Evolutionary conservation across 2,888 invertebrate species (phyloP).

Genomic region (Chymomyza amoena): DNA sequence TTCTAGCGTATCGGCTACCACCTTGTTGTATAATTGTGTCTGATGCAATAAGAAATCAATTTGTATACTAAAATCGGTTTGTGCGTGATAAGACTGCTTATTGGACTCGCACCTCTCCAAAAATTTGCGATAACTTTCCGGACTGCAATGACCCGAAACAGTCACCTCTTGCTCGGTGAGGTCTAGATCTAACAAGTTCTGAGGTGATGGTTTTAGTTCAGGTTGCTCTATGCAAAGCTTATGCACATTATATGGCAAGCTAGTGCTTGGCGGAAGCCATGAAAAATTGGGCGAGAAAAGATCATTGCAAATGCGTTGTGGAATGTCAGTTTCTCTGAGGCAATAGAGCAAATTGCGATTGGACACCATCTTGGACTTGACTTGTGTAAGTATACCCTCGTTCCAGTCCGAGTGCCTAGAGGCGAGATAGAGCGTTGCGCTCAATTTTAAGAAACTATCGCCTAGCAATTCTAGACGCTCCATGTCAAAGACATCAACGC

Average conservation of each 20-base stretch:
- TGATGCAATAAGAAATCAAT: constrained; percentile 78
- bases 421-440: constrained; percentile 84
- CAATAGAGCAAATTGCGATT: constrained; percentile 92
- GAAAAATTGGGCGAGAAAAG: constrained; percentile 84
- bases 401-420: constrained; percentile 82
- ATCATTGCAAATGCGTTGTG: constrained; percentile 73
- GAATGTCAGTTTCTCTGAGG: constrained; percentile 77
- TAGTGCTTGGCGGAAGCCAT: constrained; percentile 90
- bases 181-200: constrained; percentile 79
- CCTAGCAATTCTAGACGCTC: constrained; percentile 92
- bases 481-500: constrained; percentile 86
- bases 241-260: constrained; percentile 80
- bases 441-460: constrained; percentile 90
- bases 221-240: constrained; percentile 51
- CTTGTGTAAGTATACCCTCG: constrained; percentile 86
- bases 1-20: constrained; percentile 88
- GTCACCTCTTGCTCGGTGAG: constrained; percentile 79
- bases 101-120: constrained; percentile 42
- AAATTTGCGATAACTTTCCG: constrained; percentile 23
- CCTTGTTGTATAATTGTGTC: constrained; percentile 82
- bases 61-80: constrained; percentile 44
- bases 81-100: constrained; percentile 14
- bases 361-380: constrained; percentile 85
- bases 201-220: constrained; percentile 57
- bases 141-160: constrained; percentile 33